A percentile compares a stretch with the other conserved stretches of the same genome.
These are phyloP conservation scores for Picus viridis DNA, from an alignment of 2,797 vertebrate genomes.

Conservation along the genomic window DNA sequence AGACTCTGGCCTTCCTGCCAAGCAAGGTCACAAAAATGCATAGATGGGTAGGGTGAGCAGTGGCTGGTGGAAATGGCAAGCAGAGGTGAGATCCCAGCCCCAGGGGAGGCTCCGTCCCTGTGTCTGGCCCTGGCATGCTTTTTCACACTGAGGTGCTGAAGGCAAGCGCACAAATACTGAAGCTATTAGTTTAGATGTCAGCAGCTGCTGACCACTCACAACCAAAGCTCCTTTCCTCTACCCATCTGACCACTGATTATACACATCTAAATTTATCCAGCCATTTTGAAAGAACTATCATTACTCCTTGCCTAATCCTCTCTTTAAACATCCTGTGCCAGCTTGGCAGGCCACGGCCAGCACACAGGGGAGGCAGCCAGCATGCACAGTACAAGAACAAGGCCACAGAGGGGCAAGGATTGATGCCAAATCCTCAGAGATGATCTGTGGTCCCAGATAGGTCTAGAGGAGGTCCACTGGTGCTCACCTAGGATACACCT, in stretches of 20 bases:
- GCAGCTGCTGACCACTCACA: not conserved
- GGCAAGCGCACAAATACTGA: not conserved
- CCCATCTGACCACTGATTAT: conserved; percentile 42
- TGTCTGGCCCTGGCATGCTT: not conserved
- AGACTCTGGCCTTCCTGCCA: conserved; percentile 13
- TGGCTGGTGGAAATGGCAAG: not conserved
- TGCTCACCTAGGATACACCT: not conserved
- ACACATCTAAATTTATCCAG: conserved; percentile 4
- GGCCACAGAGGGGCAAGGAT: not conserved
- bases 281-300: conserved; percentile 29
- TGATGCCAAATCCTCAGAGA: not conserved
- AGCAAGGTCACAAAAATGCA: not conserved
- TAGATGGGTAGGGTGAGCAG: not conserved
- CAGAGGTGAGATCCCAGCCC: not conserved
- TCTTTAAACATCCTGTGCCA: not conserved
- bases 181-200: not conserved
- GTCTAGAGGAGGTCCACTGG: not conserved
- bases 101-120: not conserved
- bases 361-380: not conserved
- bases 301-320: conserved; percentile 3
- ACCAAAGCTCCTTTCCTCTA: conserved; percentile 23
- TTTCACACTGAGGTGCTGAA: not conserved
- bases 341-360: not conserved
- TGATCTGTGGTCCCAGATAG: not conserved
- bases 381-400: accelerated